These are phyloP conservation scores for Cotesia glomerata DNA, from an alignment of 1,140 invertebrate species.

Conservation along the genomic window DNA sequence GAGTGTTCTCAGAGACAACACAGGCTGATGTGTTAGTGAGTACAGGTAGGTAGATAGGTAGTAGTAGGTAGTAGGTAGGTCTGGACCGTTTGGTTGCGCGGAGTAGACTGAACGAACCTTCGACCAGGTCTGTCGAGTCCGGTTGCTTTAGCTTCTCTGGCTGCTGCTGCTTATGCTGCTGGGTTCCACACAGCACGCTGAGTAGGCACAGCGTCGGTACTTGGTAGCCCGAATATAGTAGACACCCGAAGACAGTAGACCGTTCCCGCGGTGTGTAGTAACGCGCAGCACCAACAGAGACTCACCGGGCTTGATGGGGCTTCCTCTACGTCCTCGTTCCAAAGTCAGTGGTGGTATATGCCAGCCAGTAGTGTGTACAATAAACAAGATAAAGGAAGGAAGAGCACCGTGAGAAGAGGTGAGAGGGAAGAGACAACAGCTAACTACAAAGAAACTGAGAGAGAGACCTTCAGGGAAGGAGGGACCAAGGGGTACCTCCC, in stretches of 20 bases:
- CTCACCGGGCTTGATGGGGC: constrained; percentile 3
- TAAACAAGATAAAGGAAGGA: neutral
- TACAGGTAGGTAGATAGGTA: neutral
- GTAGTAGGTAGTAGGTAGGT: constrained; percentile 46
- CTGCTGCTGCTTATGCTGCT: neutral
- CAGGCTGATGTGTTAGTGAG: neutral
- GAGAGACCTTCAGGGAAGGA: neutral
- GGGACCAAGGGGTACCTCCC: constrained; percentile 54
- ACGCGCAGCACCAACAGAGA: constrained; percentile 32
- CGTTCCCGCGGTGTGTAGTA: constrained; percentile 36
- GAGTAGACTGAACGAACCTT: constrained; percentile 64
- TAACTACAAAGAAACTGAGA: too few species aligned
- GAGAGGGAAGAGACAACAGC: neutral
- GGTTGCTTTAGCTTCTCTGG: constrained; percentile 32
- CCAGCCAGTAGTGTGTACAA: neutral
- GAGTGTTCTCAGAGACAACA: neutral
- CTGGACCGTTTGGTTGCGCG: constrained; percentile 64
- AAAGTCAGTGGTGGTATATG: too few species aligned
- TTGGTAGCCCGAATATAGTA: constrained; percentile 54
- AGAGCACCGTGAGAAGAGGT: neutral
- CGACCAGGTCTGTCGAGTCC: constrained; percentile 43
- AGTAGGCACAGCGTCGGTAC: constrained; percentile 33
- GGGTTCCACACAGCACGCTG: constrained; percentile 23
- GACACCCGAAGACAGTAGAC: constrained; percentile 53
- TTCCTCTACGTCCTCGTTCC: constrained; percentile 7